Evolutionary conservation across 2,113 vertebrate species (phyloP).

Genomic region (Callospermophilus lateralis): DNA sequence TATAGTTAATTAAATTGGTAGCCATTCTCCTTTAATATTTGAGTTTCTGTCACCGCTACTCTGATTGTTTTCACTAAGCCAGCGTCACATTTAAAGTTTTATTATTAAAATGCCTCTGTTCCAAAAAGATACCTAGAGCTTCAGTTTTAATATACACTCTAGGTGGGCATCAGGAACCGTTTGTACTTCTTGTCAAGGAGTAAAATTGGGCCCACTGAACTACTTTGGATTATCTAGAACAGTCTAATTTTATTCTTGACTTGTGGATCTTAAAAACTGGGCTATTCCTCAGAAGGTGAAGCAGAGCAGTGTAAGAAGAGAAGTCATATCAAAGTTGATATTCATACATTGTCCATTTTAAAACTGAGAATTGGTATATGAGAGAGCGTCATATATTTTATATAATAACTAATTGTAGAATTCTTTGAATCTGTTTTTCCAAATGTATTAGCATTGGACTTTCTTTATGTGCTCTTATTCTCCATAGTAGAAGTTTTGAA

Average conservation of each 20-base stretch:
- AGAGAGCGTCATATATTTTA: background rate
- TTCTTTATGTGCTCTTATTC: background rate
- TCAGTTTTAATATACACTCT: background rate
- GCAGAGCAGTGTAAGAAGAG: background rate
- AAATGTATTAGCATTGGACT: background rate
- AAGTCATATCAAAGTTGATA: background rate
- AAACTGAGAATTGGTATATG: background rate
- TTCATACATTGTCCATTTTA: background rate
- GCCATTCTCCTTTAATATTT: background rate
- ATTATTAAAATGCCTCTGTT: background rate
- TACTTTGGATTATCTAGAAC: too few relatives aligned
- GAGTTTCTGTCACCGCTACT: background rate
- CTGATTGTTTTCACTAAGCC: background rate
- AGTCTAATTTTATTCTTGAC: background rate
- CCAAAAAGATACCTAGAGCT: background rate
- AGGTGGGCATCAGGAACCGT: too few relatives aligned
- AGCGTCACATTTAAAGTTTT: background rate
- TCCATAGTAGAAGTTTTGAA: background rate
- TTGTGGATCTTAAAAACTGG: background rate
- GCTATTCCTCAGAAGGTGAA: background rate
- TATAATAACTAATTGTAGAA: background rate
- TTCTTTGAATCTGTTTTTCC: background rate
- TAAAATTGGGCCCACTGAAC: background rate
- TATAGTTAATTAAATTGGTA: background rate
- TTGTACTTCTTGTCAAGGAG: background rate